A percentile compares a stretch with the other conserved stretches of the same genome.
Evolutionary conservation across 2,113 vertebrate genomes (phyloP).

Genomic region (Xiphophorus maculatus): DNA sequence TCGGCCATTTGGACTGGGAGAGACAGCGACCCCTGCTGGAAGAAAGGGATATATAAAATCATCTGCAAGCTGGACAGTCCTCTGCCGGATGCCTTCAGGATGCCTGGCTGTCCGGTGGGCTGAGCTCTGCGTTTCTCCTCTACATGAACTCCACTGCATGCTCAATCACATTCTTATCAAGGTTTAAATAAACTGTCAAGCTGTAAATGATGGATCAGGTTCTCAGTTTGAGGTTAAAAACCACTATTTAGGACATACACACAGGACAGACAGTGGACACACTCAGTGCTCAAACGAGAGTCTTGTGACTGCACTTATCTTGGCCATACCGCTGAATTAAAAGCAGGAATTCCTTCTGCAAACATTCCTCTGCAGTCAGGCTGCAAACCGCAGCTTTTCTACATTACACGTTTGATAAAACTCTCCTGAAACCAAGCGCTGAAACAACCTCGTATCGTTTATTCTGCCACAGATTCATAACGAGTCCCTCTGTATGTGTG

Average conservation of each 20-base stretch:
- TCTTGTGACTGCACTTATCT: constrained; percentile 65
- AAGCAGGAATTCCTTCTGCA: constrained; percentile 40
- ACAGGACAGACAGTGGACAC: constrained; percentile 12
- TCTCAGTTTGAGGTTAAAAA: constrained; percentile 1
- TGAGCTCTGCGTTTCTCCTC: constrained; percentile 27
- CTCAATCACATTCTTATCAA: constrained; percentile 8
- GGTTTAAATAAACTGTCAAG: neutral
- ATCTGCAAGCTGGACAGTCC: constrained; percentile 99
- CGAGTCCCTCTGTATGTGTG: neutral
- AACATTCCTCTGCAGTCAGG: constrained; percentile 38
- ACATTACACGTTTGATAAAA: constrained; percentile 6
- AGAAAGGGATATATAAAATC: constrained; percentile 99
- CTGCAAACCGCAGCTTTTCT: constrained; percentile 16
- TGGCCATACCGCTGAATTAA: constrained; percentile 45
- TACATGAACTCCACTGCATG: constrained; percentile 29
- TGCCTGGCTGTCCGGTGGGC: constrained; percentile 95
- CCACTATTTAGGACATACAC: neutral
- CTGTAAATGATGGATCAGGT: neutral
- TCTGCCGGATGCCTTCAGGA: constrained; percentile 96
- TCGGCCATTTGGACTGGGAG: constrained; percentile 97
- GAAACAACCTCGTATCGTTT: neutral
- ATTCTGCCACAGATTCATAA: neutral
- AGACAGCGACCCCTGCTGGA: constrained; percentile 99
- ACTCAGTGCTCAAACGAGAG: constrained; percentile 19
- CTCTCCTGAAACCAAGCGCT: neutral